Percentiles rank a stretch among this genome's conserved stretches.
These are phyloP conservation scores for Cyrtodaria siliqua DNA, from an alignment of 2,888 invertebrate genomes.

Conservation along the genomic window DNA sequence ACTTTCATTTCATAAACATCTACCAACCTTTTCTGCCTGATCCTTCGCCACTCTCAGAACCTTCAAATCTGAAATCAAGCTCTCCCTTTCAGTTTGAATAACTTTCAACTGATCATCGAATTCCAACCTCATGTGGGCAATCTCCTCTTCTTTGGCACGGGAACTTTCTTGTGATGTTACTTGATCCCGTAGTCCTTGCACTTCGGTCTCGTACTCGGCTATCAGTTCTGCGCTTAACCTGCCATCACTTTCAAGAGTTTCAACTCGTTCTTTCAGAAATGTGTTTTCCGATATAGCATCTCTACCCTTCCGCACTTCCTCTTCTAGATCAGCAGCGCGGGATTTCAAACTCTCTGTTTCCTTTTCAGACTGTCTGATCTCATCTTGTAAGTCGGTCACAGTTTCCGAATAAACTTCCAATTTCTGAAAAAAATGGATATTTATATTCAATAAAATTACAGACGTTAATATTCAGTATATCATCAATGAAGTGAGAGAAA, in stretches of 20 bases:
- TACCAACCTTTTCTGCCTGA: too few relatives aligned
- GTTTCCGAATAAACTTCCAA: conserved; percentile 28
- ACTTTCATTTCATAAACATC: too few relatives aligned
- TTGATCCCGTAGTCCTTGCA: neutral
- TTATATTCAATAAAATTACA: too few relatives aligned
- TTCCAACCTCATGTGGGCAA: conserved; percentile 6
- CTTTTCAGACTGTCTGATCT: conserved; percentile 19
- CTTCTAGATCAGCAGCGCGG: conserved; percentile 14
- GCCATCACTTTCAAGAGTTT: conserved; percentile 15
- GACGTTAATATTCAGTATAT: too few relatives aligned
- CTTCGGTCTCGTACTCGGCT: conserved; percentile 13
- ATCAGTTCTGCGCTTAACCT: conserved; percentile 14
- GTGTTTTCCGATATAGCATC: conserved; percentile 11
- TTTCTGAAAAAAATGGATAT: conserved; percentile 25
- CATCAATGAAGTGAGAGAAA: too few relatives aligned
- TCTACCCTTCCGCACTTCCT: neutral
- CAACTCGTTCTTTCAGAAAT: conserved; percentile 19
- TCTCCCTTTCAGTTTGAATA: too few relatives aligned
- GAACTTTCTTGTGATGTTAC: neutral
- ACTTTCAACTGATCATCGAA: neutral
- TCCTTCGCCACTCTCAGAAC: too few relatives aligned
- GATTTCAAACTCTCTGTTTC: conserved; percentile 4
- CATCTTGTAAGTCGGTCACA: conserved; percentile 28
- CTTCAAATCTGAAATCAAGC: too few relatives aligned
- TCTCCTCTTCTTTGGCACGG: conserved; percentile 1